Evolutionary conservation across 2,888 invertebrate genomes (phyloP).

Genomic region (Zeuzera pyrina): DNA sequence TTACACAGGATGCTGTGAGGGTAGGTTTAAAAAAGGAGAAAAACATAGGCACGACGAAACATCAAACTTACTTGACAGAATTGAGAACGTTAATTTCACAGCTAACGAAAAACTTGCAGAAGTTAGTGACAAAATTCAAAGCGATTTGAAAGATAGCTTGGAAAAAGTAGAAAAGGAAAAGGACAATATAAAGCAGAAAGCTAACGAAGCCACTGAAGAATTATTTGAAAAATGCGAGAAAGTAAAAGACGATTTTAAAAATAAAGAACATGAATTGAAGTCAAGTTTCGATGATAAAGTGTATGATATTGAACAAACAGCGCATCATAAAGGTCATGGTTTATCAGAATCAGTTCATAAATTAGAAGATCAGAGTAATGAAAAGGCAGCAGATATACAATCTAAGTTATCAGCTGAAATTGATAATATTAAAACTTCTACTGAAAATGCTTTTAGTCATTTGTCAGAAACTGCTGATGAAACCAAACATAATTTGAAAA

Average conservation of each 20-base stretch:
- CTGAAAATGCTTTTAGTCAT: constrained; percentile 42
- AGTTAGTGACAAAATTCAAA: constrained; percentile 33
- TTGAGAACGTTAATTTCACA: constrained; percentile 57
- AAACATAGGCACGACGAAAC: constrained; percentile 62
- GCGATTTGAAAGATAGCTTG: constrained; percentile 37
- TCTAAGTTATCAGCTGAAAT: constrained; percentile 29
- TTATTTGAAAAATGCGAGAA: constrained; percentile 31
- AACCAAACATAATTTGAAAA: constrained; percentile 38
- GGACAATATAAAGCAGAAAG: constrained; percentile 44
- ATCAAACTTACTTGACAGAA: constrained; percentile 50
- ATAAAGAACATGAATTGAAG: constrained; percentile 32
- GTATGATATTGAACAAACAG: constrained; percentile 25
- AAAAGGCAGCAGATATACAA: constrained; percentile 29
- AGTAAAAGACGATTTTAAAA: constrained; percentile 30
- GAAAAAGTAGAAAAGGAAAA: constrained; percentile 46
- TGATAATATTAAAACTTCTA: constrained; percentile 31
- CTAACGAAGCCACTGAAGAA: constrained; percentile 33
- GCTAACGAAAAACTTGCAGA: constrained; percentile 50
- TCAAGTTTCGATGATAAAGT: constrained; percentile 30
- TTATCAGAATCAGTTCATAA: constrained; percentile 31
- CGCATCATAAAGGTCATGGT: constrained; percentile 31
- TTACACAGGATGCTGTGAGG: constrained; percentile 51
- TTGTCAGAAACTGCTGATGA: constrained; percentile 38
- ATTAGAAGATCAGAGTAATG: constrained; percentile 28
- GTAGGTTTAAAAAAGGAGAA: constrained; percentile 39